phyloP scores from a whole-genome alignment of 2,113 vertebrate genomes.

The Ifrita kowaldi region DNA sequence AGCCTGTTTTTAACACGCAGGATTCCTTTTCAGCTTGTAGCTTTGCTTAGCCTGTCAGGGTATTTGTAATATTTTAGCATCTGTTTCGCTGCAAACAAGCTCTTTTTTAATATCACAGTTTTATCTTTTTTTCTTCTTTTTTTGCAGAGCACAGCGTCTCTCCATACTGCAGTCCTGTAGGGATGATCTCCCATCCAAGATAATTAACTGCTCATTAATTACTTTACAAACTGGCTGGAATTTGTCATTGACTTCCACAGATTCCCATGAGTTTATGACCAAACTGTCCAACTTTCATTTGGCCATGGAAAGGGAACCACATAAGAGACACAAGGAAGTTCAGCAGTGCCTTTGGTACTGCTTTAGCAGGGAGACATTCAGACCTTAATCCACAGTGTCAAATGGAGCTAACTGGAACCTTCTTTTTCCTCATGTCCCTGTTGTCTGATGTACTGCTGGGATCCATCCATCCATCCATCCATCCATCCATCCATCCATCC shows the following conservation, averaged over 20 bases:
- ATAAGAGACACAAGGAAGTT: not conserved
- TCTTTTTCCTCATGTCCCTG: rapidly evolving
- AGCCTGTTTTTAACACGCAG: not conserved
- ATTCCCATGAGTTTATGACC: not conserved
- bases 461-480: not conserved
- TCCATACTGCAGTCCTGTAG: not conserved
- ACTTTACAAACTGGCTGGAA: not conserved
- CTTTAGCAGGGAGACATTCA: not conserved
- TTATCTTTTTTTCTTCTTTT: not conserved
- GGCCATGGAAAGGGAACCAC: not conserved
- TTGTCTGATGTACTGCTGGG: rapidly evolving
- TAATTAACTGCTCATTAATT: not conserved
- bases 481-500: not conserved
- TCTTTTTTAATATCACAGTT: not conserved
- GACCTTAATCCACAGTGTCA: not conserved
- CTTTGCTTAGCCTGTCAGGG: not conserved
- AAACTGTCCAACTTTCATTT: not conserved
- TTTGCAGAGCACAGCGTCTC: not conserved
- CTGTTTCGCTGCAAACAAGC: not conserved
- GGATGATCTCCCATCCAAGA: not conserved
- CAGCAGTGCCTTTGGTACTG: not conserved
- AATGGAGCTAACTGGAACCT: rapidly evolving
- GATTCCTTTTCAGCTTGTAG: not conserved
- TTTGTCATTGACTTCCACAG: not conserved
- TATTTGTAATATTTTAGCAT: not conserved